Evolutionary conservation across 2,797 vertebrate genomes (phyloP), one percentile per base, ranked within the genome.

Genomic region (Phoxinus dragarum): DNA sequence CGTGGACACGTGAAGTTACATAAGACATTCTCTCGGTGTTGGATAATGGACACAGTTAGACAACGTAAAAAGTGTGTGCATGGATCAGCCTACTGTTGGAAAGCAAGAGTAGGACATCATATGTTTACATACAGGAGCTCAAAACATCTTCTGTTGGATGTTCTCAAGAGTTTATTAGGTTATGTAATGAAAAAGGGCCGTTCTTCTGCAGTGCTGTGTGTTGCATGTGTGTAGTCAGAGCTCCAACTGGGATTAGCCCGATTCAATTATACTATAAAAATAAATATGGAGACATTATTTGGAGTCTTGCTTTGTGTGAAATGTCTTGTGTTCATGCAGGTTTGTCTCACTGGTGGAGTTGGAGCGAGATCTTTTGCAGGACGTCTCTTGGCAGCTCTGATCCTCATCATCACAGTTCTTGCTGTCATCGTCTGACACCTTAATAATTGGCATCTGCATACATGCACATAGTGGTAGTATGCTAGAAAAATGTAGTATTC

Each of bases 311-410:
- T 7, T 72, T 40, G 19, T 31, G 76, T 44, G 82, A 16, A 42
- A 19, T 67, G 61, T 54, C 21, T 56, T 61, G 23, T 54, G 69
- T 66, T 16, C 72, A 49, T 71, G 40, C 52, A 44, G 34, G 73
- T 77, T 68, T 80, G 40, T 93, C 95, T 91, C 93, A 98, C 97
- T 96, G 86, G 96, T 95, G 68, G 97, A 97, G 90, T 94, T 97
- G 90, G 96, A 96, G 54, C 94, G 94, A 27, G 93, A 95, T 90
- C 95, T 92, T n/a, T 94, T 96, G 84, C 93, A 95, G 56, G 86
- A 88, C 40, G 76, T 91, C 89, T 94, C 92, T 64, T 94, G 90
- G 68, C 93, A 89, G 79, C 91, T 91, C 69, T 72, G 90, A 52
- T 91, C 91, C 16, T 93, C 90, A 0, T 61, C 66, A 3, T 93